Conservation (phyloP, 2,888 invertebrate genomes). For the Tetrapedia diversipes region DNA sequence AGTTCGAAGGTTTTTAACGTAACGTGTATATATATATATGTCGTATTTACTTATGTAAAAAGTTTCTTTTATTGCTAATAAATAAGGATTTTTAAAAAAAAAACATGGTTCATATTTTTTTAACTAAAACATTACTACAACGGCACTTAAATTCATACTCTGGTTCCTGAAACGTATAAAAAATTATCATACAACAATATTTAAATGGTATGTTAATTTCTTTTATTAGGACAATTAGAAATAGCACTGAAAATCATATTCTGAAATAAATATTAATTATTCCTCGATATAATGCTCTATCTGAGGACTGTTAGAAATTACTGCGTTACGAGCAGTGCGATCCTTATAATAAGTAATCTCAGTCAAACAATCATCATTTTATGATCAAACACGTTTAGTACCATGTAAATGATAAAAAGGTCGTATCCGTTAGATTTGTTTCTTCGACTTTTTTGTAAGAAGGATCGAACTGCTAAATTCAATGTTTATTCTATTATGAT, state of each 20-base stretch:
- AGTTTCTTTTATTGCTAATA: conserved; percentile 45
- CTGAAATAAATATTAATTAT: conserved; percentile 60
- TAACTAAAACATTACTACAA: background rate
- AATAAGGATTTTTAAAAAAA: conserved; percentile 47
- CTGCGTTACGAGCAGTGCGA: conserved; percentile 50
- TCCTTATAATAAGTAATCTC: conserved; percentile 49
- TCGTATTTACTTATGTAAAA: conserved; percentile 48
- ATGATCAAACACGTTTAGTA: conserved; percentile 29
- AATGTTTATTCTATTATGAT: conserved; percentile 50
- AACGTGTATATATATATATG: conserved; percentile 49
- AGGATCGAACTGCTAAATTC: conserved; percentile 52
- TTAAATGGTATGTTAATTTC: conserved; percentile 56
- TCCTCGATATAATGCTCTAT: conserved; percentile 47
- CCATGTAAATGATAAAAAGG: conserved; percentile 30
- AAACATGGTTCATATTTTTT: background rate
- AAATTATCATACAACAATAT: background rate
- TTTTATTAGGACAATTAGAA: conserved; percentile 70
- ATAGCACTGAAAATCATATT: conserved; percentile 67
- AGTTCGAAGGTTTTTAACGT: conserved; percentile 32
- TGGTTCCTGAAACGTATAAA: conserved; percentile 5
- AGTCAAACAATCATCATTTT: conserved; percentile 15
- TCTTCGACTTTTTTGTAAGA: conserved; percentile 9
- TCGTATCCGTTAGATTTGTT: background rate
- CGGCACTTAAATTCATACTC: too few species aligned
- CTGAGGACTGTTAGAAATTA: conserved; percentile 49